Percentiles rank a stretch among this genome's conserved stretches.
phyloP scores from a whole-genome alignment of 2,888 invertebrate species.

The Epinotia demarniana region DNA sequence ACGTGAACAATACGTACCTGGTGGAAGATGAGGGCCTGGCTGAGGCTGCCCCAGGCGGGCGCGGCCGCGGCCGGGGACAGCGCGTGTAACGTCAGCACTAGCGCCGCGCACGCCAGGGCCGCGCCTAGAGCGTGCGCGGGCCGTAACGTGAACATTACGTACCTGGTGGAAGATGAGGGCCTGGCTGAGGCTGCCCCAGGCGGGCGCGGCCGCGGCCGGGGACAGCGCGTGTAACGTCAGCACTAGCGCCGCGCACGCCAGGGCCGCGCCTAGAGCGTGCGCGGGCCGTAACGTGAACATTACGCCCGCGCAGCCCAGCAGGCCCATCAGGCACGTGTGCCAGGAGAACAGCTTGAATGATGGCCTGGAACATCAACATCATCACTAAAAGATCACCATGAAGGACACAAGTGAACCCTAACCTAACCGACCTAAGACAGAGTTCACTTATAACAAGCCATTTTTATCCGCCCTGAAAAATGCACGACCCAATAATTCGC shows the following conservation, averaged over 20 bases:
- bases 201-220: slow-evolving; percentile 90
- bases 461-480: no score
- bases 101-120: slow-evolving; percentile 92
- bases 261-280: slow-evolving; percentile 94
- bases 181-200: slow-evolving; percentile 99
- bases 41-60: slow-evolving; percentile 97
- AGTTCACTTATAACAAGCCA: no score
- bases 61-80: slow-evolving; percentile 93
- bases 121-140: slow-evolving; percentile 95
- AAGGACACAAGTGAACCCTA: no score
- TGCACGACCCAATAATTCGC: no score
- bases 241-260: slow-evolving; percentile 93
- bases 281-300: slow-evolving; percentile 98
- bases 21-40: slow-evolving; percentile 99
- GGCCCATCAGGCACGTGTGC: slow-evolving; percentile 94
- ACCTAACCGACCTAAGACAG: no score
- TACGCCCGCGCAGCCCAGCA: slow-evolving; percentile 94
- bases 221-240: slow-evolving; percentile 95
- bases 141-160: slow-evolving; percentile 90
- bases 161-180: slow-evolving; percentile 99
- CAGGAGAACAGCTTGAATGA: slow-evolving; percentile 98
- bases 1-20: slow-evolving; percentile 98
- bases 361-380: slow-evolving; percentile 86
- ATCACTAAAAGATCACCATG: no score
- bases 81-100: slow-evolving; percentile 95